Conservation (phyloP, 2,797 vertebrate genomes). For the Periparus ater region DNA sequence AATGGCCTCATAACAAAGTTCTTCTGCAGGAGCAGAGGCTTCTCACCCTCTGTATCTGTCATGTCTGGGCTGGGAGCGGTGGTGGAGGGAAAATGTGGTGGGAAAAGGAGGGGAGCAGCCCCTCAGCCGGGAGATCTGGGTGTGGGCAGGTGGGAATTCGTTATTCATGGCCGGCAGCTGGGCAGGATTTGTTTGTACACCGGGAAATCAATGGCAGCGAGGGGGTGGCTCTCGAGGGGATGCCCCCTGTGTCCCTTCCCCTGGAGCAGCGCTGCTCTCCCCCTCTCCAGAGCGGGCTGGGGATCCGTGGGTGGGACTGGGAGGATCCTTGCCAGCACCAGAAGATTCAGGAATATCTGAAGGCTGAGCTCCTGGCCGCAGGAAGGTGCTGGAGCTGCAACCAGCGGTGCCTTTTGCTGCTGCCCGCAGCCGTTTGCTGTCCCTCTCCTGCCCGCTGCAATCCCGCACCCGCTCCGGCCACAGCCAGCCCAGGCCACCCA, state of each 20-base stretch:
- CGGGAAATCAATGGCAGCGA: accelerated
- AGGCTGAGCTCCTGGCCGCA: background rate
- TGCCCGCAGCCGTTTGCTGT: background rate
- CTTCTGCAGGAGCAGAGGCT: conserved; percentile 27
- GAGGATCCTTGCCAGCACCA: background rate
- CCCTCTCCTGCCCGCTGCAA: accelerated
- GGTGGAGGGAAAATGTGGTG: background rate
- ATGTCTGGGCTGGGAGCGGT: background rate
- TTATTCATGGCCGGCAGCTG: background rate
- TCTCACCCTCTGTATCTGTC: conserved; percentile 9
- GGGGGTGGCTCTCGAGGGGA: accelerated
- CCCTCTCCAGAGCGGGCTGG: background rate
- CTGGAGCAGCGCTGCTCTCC: background rate
- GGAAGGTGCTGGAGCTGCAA: background rate
- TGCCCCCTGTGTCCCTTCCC: background rate
- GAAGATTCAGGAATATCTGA: background rate
- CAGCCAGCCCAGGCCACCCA: background rate
- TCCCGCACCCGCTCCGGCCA: accelerated
- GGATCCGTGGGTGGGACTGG: background rate
- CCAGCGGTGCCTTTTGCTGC: background rate
- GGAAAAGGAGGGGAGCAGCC: background rate
- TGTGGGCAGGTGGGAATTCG: background rate
- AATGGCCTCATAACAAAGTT: conserved; percentile 67
- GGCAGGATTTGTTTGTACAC: background rate
- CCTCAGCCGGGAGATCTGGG: background rate